Evolutionary conservation across 1,140 invertebrate genomes (phyloP).

Genomic region (Tetragonula clypearis): DNA sequence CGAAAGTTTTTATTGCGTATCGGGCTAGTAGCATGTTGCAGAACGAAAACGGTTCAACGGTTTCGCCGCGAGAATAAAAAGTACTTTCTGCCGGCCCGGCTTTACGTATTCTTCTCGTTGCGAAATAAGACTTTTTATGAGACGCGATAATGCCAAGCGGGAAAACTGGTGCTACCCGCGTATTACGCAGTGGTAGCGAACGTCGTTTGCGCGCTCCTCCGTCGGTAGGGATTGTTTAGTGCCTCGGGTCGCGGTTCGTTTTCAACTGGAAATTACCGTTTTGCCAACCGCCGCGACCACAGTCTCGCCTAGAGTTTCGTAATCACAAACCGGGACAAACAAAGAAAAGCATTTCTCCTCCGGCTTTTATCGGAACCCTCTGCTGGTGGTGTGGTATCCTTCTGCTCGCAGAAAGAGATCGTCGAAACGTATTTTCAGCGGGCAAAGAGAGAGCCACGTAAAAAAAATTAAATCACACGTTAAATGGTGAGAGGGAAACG

Average conservation of each 20-base stretch:
- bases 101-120: constrained; percentile 22
- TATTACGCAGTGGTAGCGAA: neutral
- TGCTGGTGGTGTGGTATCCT: neutral
- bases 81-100: neutral
- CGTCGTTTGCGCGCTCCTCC: neutral
- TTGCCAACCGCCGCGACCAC: neutral
- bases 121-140: constrained; percentile 37
- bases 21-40: neutral
- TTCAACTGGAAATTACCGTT: neutral
- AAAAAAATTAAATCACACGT: neutral
- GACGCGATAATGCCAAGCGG: constrained; percentile 27
- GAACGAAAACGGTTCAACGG: neutral
- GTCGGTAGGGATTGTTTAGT: neutral
- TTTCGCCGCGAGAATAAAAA: constrained; percentile 15
- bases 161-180: neutral
- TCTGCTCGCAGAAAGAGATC: neutral
- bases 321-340: neutral
- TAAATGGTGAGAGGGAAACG: neutral
- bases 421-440: neutral
- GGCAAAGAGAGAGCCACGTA: neutral
- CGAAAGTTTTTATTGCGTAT: constrained; percentile 35
- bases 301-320: neutral
- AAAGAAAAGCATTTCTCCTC: neutral
- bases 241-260: neutral
- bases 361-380: neutral